Conservation (phyloP, 1,140 invertebrate genomes). For the Lordiphosa mommai region DNA sequence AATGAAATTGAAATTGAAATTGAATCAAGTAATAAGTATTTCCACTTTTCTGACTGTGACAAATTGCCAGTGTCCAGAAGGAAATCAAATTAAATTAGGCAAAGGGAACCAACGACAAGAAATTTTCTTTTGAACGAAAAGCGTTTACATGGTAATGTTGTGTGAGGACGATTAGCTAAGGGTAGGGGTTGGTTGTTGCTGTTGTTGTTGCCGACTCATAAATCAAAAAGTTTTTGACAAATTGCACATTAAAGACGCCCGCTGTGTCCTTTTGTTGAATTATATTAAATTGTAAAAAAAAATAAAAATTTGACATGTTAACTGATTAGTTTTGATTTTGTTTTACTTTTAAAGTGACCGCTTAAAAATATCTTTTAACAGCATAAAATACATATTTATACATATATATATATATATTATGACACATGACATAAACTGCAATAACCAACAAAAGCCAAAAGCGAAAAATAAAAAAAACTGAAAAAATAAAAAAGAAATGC, state of each 20-base stretch:
- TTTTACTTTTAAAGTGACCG: not conserved
- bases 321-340: constrained; percentile 4
- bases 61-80: constrained; percentile 44
- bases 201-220: constrained; percentile 46
- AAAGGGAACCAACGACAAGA: not conserved
- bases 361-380: constrained; percentile 54
- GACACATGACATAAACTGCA: constrained; percentile 17
- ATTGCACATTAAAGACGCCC: constrained; percentile 70
- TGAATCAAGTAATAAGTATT: no score
- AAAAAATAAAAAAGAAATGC: constrained; percentile 14
- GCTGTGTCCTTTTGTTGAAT: constrained; percentile 25
- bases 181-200: not conserved
- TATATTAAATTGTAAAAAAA: constrained; percentile 38
- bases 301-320: constrained; percentile 4
- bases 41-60: constrained; percentile 7
- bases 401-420: constrained; percentile 57
- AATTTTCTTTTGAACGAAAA: constrained; percentile 21
- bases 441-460: constrained; percentile 9
- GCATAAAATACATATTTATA: no score
- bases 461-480: not conserved
- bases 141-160: constrained; percentile 39
- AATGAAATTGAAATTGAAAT: no score
- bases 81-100: constrained; percentile 47
- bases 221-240: constrained; percentile 76
- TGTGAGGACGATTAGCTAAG: not conserved